These are phyloP conservation scores for Cathartes aura DNA, from an alignment of 2,113 vertebrate species.

Conservation along the genomic window DNA sequence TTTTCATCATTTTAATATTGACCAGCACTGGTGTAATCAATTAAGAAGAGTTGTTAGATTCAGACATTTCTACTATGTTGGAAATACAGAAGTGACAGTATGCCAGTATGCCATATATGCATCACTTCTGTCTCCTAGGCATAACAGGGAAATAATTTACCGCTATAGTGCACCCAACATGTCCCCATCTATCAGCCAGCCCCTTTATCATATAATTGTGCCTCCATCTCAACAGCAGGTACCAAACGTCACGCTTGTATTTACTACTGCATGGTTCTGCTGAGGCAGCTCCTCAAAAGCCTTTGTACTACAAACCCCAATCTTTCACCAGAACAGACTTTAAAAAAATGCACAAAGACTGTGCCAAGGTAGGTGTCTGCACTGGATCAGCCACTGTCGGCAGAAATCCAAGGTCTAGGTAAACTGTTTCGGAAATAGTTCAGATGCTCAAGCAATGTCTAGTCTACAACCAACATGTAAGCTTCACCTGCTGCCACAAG, in stretches of 20 bases:
- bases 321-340: neutral
- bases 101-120: neutral
- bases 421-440: neutral
- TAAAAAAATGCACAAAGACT: neutral
- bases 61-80: neutral
- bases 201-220: neutral
- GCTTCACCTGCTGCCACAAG: neutral
- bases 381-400: fast-evolving
- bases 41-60: neutral
- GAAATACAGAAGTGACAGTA: neutral
- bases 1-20: neutral
- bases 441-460: neutral
- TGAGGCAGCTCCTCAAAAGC: neutral
- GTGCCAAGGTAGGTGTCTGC: neutral
- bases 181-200: conserved; percentile 16
- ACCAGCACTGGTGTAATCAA: neutral
- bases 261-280: neutral
- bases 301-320: neutral
- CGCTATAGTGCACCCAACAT: neutral
- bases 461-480: neutral
- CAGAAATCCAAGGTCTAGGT: neutral
- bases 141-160: conserved; percentile 22
- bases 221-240: neutral
- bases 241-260: neutral
- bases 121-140: neutral